Conservation (phyloP, 2,888 invertebrate genomes). For the Aphodius granarius region DNA sequence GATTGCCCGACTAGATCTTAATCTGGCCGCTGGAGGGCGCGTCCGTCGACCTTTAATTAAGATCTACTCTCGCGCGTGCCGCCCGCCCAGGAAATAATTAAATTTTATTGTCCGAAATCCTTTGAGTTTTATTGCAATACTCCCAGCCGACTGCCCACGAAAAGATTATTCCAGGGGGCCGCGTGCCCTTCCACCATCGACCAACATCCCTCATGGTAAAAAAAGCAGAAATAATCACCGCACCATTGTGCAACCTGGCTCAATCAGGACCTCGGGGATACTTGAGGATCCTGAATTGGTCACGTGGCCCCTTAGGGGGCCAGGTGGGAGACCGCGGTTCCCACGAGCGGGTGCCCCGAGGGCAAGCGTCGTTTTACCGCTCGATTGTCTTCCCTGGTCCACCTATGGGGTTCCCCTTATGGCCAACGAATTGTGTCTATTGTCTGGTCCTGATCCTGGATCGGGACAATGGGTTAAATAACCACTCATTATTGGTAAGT, state of each 20-base stretch:
- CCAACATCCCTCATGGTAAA: constrained; percentile 23
- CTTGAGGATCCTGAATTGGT: constrained; percentile 45
- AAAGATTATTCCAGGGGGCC: constrained; percentile 21
- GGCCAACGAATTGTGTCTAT: not conserved
- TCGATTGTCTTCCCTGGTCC: not conserved
- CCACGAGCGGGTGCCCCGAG: constrained; percentile 36
- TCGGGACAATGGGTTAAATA: not conserved
- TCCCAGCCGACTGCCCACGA: constrained; percentile 12
- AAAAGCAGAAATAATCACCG: constrained; percentile 45
- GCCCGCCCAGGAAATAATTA: constrained; percentile 22
- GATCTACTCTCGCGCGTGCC: not conserved
- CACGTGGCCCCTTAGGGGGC: constrained; percentile 42
- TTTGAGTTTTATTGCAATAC: constrained; percentile 22
- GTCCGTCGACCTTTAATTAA: not conserved
- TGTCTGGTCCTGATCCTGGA: not conserved
- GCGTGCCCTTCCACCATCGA: not conserved
- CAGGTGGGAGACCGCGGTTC: constrained; percentile 38
- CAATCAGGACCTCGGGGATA: constrained; percentile 47
- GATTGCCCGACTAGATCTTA: not conserved
- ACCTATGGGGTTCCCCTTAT: not conserved
- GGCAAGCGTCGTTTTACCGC: not conserved
- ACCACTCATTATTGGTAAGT: not conserved
- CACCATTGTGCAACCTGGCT: constrained; percentile 48
- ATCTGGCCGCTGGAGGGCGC: not conserved
- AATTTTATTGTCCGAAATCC: constrained; percentile 14